Evolutionary conservation across 2,113 vertebrate species (phyloP), one percentile per base, ranked within the genome.

Genomic region (Cathartes aura): DNA sequence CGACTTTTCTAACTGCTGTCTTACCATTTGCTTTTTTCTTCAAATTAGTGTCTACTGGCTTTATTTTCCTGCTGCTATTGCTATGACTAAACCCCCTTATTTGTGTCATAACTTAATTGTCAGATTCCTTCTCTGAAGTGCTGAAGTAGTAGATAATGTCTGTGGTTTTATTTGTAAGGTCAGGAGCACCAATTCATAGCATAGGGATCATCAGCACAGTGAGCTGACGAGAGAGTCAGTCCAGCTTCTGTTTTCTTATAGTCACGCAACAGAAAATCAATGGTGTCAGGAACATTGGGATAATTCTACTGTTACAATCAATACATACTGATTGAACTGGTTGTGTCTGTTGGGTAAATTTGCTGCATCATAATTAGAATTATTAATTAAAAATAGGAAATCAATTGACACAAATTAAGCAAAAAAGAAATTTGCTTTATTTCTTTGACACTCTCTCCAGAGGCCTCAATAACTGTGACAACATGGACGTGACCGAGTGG

Each of bases 361-460:
- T 98, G 98, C 99, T 99, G 99, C 99, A 99, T 99, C 98, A 99
- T 99, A 99, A 99, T 99, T 99, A 99, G 98, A 99, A 99, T 99
- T 99, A 99, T 99, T 99, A 99, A 99, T 99, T 99, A 99, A 99
- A 99, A 99, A 99, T 99, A 99, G 99, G 99, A 99, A 99, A 99
- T 99, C 99, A 95, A 99, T 99, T 97, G 98, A 98, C 99, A 99
- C 99, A 99, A 99, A 99, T 99, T 98, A 99, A 98, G 98, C 98
- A 95, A 96, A 97, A 98, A 97, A 98, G 97, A 98, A 98, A 98
- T 98, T 96, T 94, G 91, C 98, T 98, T 98, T 99, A 98, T 99
- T 97, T 90, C 98, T 96, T 97, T 99, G 99, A 99, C 99, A 98
- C 96, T 98, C 98, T 98, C 98, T 98, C 96, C 97, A 85, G 97